A percentile compares a stretch with the other conserved stretches of the same genome.
phyloP scores from a whole-genome alignment of 2,888 invertebrate genomes.

The Sycophila texana region DNA sequence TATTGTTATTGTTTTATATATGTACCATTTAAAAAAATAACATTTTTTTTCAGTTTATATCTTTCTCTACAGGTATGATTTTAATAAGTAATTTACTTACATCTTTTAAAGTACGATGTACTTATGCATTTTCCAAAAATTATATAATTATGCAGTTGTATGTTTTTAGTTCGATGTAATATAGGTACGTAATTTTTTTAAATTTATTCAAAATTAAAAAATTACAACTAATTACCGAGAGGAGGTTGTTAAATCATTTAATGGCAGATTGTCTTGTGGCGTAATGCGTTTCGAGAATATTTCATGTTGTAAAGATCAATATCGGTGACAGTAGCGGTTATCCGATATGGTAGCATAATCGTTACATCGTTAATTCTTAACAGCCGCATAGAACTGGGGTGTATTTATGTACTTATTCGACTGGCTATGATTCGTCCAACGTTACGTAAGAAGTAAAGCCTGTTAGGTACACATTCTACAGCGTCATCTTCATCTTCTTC shows the following conservation, averaged over 20 bases:
- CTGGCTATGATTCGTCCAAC: slow-evolving; percentile 10
- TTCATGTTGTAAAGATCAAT: slow-evolving; percentile 71
- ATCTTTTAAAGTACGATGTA: too few species aligned
- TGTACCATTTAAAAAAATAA: not conserved
- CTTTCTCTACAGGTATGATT: too few species aligned
- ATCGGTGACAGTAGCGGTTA: slow-evolving; percentile 72
- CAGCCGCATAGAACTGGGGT: slow-evolving; percentile 61
- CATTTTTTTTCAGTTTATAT: too few species aligned
- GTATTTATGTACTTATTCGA: not conserved
- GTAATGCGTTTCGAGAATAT: slow-evolving; percentile 63
- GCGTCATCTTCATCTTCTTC: slow-evolving; percentile 40
- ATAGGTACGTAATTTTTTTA: too few species aligned
- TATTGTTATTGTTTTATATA: not conserved
- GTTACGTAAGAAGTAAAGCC: not conserved
- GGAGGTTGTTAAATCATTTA: not conserved
- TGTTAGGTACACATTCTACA: slow-evolving; percentile 20
- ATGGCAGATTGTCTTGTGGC: not conserved
- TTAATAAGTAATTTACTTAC: too few species aligned
- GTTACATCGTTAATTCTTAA: slow-evolving; percentile 73
- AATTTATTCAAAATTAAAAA: not conserved
- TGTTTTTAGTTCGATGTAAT: too few species aligned
- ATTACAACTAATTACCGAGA: not conserved
- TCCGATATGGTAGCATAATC: slow-evolving; percentile 72
- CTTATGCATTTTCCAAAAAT: too few species aligned
- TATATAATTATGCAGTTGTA: too few species aligned